Evolutionary conservation across 2,797 vertebrate species (phyloP), one percentile per base, ranked within the genome.

Genomic region (Molossus alvarezi): DNA sequence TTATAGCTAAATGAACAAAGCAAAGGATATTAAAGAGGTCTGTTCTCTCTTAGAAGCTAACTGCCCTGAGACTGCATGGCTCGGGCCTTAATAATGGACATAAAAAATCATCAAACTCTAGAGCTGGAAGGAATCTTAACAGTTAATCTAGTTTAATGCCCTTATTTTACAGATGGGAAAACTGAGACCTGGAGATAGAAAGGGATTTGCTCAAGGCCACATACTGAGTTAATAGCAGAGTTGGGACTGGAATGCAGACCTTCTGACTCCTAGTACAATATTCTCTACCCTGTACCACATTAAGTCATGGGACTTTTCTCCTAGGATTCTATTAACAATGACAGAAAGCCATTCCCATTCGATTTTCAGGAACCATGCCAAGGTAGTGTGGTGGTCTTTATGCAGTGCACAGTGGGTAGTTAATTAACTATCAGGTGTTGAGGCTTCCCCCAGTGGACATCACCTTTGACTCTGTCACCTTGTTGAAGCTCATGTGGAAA

Each of bases 1-100:
- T 97, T 97, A 97, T 91, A 97, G 94, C 95, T 94, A 97, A 96
- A 94, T 87, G 96, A 96, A 95, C 96, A 97, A 96, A 97, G 94
- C 94, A 95, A 96, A 96, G 97, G 97, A 95, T 90, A 86, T 96
- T 88, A 92, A 85, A 95, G 93, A 97, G 80, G 83, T 97, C 91
- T 88, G 88, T 97, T 97, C 75, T 96, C 88, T 94, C 75, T 79
- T 95, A 97, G 93, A 97, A 94, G 95, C 90, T 96, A 95, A 96
- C 83, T 88, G 45, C 71, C 96, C 97, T 97, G 96, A 97, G 92
- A 97, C 96, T 96, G 96, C 97, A 96, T 95, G 97, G 95, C 97
- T 98, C 97, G 82, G 93, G 92, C 91, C 91, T 97, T 97, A 89
- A 88, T 92, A 96, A 94, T 88, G 94, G 95, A 97, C 86, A 90